Evolutionary conservation across 2,797 vertebrate genomes (phyloP).

Genomic region (Pteropus rufus): DNA sequence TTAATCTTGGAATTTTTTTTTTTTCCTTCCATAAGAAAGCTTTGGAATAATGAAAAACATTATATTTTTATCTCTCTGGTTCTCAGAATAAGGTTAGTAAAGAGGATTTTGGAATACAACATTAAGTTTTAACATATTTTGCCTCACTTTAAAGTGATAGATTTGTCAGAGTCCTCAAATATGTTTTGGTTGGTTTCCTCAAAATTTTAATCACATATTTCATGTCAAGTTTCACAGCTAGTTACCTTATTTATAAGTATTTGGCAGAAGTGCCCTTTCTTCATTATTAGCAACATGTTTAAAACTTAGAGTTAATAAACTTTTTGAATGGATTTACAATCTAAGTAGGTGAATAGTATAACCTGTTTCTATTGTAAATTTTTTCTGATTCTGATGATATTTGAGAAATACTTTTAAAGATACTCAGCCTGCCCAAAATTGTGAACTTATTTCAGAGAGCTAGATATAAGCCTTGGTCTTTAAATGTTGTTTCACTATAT

Average conservation of each 20-base stretch:
- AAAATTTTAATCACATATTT: not conserved
- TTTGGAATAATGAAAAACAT: not conserved
- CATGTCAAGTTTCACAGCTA: not conserved
- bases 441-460: not conserved
- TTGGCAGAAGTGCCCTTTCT: not conserved
- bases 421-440: not conserved
- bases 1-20: not conserved
- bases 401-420: slow-evolving; percentile 17
- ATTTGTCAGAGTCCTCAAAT: not conserved
- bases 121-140: slow-evolving; percentile 9
- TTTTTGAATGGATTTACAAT: not conserved
- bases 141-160: not conserved
- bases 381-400: not conserved
- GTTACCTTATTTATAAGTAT: not conserved
- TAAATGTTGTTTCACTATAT: not conserved
- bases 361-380: not conserved
- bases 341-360: not conserved
- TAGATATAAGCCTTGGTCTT: not conserved
- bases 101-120: not conserved
- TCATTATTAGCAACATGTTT: not conserved
- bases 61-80: not conserved
- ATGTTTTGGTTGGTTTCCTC: not conserved
- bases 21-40: not conserved
- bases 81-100: slow-evolving; percentile 13
- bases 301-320: not conserved